phyloP scores from a whole-genome alignment of 2,113 vertebrate genomes.

The Cebidichthys violaceus region DNA sequence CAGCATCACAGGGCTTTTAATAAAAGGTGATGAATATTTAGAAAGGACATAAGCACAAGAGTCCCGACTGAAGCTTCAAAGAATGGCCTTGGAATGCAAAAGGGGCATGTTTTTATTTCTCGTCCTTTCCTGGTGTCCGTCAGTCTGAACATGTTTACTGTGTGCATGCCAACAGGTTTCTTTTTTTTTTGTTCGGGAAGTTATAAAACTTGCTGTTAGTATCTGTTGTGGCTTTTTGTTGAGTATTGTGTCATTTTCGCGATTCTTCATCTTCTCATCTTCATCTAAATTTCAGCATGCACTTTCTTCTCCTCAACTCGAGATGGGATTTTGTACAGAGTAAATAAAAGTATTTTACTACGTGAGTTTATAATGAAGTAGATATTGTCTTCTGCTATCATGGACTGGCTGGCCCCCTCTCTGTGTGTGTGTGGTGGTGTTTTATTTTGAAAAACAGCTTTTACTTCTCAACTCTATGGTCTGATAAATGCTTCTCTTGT shows the following conservation, averaged over 20 bases:
- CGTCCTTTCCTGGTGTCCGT: slow-evolving; percentile 24
- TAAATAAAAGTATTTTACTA: slow-evolving; percentile 1
- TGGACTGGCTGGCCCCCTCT: slow-evolving; percentile 49
- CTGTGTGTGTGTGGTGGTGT: slow-evolving; percentile 64
- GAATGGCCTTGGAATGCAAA: slow-evolving; percentile 87
- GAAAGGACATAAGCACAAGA: slow-evolving; percentile 12
- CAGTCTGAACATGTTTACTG: slow-evolving; percentile 44
- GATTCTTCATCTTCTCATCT: slow-evolving; percentile 41
- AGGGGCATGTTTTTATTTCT: slow-evolving; percentile 71
- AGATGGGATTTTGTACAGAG: slow-evolving; percentile 26
- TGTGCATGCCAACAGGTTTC: slow-evolving; percentile 66
- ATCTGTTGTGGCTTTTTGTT: slow-evolving; percentile 27
- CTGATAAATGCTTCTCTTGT: slow-evolving; percentile 46
- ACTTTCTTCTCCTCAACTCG: slow-evolving; percentile 31
- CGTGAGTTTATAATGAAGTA: slow-evolving; percentile 24
- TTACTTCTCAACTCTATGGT: neutral
- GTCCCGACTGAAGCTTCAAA: slow-evolving; percentile 69
- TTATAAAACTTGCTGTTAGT: slow-evolving; percentile 54
- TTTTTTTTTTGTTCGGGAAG: slow-evolving; percentile 40
- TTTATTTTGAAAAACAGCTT: slow-evolving; percentile 19
- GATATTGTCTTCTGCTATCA: slow-evolving; percentile 54
- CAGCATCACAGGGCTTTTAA: slow-evolving; percentile 10
- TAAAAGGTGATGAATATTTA: neutral
- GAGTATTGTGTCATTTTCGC: slow-evolving; percentile 36
- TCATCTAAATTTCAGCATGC: slow-evolving; percentile 64